Evolutionary conservation across 1,140 invertebrate species (phyloP), one percentile per base, ranked within the genome.

Genomic region (Uloborus diversus): DNA sequence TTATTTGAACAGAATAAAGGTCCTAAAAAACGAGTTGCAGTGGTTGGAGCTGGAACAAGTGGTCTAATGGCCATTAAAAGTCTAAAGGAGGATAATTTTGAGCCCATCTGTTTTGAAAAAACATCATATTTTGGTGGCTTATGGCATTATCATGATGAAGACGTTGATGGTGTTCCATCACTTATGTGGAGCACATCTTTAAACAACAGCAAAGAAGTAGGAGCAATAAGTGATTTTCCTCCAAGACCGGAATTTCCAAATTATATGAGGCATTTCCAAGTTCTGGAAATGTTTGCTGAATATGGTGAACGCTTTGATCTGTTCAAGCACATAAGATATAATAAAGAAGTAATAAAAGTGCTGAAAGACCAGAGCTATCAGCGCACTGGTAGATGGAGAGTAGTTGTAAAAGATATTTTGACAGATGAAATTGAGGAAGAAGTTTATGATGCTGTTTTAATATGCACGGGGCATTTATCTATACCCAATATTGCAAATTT

Each of bases 191-290:
- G 51, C 33, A 83, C 82, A 14, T 30, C 87, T 25, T 86, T 88
- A 7, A 89, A 89, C 84, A 87, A 88, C 1, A 88, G 86, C 51
- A 81, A 81, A 81, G 87, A 88, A 83, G 86, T 88, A 84, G 86
- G 86, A 83, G 85, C 83, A 11, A 82, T 81, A 33, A 83, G 83
- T 70, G 87, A 89, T 71, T 89, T 88, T 81, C 88, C 88, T 1
- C 85, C 86, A 9, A 86, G 86, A 25, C 71, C 81, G n/a, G 79
- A 87, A 11, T 88, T 86, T 73, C 86, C 87, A 0, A 86, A 85
- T 30, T 89, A 86, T 81, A 85, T 89, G 84, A 86, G 86, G 27
- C 87, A 89, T 83, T 78, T 66, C 13, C 80, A 86, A 56, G 84
- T 88, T 14, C 59, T 86, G 7, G 62, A 79, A 87, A 14, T 81